These are phyloP conservation scores for Gasterosteus aculeatus DNA, from an alignment of 2,113 vertebrate species.

Conservation along the genomic window DNA sequence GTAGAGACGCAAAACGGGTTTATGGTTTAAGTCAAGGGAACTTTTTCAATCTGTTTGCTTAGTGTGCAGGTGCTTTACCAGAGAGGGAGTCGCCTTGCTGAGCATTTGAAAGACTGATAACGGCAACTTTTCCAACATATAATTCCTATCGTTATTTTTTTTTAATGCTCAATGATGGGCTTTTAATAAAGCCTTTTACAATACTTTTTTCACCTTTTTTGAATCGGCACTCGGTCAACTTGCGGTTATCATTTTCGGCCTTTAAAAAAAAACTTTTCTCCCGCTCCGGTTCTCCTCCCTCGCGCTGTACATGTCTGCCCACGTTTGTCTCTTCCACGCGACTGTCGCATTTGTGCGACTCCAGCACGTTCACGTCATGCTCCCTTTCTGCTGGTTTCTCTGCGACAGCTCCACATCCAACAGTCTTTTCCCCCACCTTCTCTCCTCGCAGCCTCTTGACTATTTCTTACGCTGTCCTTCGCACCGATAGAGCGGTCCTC, in stretches of 20 bases:
- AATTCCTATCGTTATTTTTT: constrained; percentile 23
- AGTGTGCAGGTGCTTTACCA: too few relatives aligned
- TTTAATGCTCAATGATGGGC: too few relatives aligned
- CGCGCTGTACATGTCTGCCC: constrained; percentile 16
- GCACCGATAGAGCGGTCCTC: constrained; percentile 11
- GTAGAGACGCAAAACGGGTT: constrained; percentile 30
- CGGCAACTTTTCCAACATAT: background rate
- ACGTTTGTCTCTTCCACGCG: background rate
- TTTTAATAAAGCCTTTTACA: too few relatives aligned
- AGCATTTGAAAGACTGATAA: background rate
- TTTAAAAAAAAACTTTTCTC: constrained; percentile 6
- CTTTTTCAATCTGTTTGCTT: background rate
- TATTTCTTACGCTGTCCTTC: constrained; percentile 44
- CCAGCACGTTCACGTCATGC: constrained; percentile 20
- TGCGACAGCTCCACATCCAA: constrained; percentile 39
- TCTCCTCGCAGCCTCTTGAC: constrained; percentile 12
- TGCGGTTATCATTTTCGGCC: too few relatives aligned
- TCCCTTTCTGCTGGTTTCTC: constrained; percentile 39
- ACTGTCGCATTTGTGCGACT: constrained; percentile 20
- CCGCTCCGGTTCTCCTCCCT: constrained; percentile 1
- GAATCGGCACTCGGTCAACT: too few relatives aligned
- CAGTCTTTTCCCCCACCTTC: background rate
- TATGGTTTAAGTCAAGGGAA: constrained; percentile 5
- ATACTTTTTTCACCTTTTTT: too few relatives aligned
- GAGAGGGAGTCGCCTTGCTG: background rate